A percentile compares a stretch with the other conserved stretches of the same genome.
Evolutionary conservation across 2,888 invertebrate genomes (phyloP).

Genomic region (Spodoptera littoralis): DNA sequence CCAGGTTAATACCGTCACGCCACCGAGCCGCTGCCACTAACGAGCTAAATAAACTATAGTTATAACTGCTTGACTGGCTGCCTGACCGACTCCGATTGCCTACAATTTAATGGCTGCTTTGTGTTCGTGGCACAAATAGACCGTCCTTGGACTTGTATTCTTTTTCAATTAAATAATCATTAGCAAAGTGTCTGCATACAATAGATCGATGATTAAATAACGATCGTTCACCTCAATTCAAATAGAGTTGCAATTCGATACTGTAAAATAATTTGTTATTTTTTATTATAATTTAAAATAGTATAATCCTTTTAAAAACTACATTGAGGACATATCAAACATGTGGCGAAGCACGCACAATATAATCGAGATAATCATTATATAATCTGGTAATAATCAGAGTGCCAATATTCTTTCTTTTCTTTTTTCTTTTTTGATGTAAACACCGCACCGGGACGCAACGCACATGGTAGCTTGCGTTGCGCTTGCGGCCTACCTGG

Average conservation of each 20-base stretch:
- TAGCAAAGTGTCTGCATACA: conserved; percentile 24
- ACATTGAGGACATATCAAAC: not conserved
- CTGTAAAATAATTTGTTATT: conserved; percentile 8
- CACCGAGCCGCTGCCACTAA: conserved; percentile 21
- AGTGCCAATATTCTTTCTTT: no score
- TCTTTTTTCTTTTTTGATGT: conserved; percentile 23
- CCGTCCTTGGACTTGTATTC: conserved; percentile 41
- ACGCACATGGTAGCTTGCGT: not conserved
- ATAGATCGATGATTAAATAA: conserved; percentile 16
- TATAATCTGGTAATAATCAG: conserved; percentile 13
- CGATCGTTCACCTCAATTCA: conserved; percentile 25
- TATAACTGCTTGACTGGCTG: conserved; percentile 9
- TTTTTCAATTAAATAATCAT: conserved; percentile 28
- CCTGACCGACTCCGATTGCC: conserved; percentile 25
- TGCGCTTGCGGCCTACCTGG: conserved; percentile 32
- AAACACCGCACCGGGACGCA: conserved; percentile 2
- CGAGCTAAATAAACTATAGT: conserved; percentile 26
- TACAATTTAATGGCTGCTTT: conserved; percentile 17
- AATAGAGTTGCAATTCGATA: conserved; percentile 13
- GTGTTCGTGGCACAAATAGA: conserved; percentile 14
- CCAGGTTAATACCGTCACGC: conserved; percentile 22
- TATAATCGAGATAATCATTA: conserved; percentile 13
- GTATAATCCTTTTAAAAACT: not conserved
- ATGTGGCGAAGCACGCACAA: not conserved
- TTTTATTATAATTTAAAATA: conserved; percentile 9